These are phyloP conservation scores for Chaetodon auriga DNA, from an alignment of 2,113 vertebrate genomes.

Conservation along the genomic window DNA sequence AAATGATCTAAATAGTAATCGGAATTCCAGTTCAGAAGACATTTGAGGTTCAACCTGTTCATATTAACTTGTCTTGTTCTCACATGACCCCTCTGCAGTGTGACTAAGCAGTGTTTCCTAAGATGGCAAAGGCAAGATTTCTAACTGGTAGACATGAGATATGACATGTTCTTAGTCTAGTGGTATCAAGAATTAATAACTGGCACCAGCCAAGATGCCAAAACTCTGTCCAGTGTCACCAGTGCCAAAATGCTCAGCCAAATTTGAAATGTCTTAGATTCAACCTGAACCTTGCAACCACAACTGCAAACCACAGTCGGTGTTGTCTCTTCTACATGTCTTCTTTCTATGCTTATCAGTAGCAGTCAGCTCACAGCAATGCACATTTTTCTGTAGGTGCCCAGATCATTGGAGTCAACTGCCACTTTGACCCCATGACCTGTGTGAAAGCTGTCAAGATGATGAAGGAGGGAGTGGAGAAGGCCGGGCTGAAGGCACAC, in stretches of 20 bases:
- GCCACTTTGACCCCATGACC: conserved; percentile 95
- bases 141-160: background rate
- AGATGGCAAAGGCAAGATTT: background rate
- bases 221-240: background rate
- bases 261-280: background rate
- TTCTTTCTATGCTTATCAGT: conserved; percentile 1
- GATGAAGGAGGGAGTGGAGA: conserved; percentile 95
- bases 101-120: background rate
- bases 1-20: background rate
- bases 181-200: background rate
- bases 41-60: background rate
- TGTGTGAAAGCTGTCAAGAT: conserved; percentile 89
- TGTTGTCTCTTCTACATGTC: background rate
- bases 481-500: conserved; percentile 91
- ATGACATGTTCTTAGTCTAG: background rate
- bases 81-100: background rate
- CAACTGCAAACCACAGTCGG: conserved; percentile 4
- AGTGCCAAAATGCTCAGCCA: background rate
- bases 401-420: conserved; percentile 94
- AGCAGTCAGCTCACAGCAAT: conserved; percentile 7
- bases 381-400: conserved; percentile 85
- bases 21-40: background rate
- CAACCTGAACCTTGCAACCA: background rate
- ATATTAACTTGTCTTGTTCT: background rate
- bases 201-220: background rate